Percentiles rank a stretch among this genome's conserved stretches.
Evolutionary conservation across 2,888 invertebrate species (phyloP).

Genomic region (Oscheius sp.): DNA sequence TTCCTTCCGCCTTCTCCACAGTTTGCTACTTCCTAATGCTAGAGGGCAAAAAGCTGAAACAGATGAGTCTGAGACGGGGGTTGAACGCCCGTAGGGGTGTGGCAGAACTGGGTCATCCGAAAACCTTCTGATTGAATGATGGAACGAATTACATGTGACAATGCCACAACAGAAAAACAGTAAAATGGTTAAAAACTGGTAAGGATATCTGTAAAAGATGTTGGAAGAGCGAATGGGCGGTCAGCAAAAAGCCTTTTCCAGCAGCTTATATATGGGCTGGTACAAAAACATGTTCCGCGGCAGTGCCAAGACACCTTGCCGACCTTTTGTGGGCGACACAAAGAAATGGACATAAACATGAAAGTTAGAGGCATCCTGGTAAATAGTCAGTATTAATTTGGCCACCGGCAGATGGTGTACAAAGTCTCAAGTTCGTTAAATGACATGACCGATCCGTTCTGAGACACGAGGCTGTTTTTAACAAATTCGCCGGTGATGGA

Average conservation of each 20-base stretch:
- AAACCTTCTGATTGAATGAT: slow-evolving; percentile 33
- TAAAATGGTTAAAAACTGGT: neutral
- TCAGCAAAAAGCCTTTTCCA: slow-evolving; percentile 23
- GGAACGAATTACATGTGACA: slow-evolving; percentile 33
- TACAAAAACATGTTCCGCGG: slow-evolving; percentile 36
- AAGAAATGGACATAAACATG: slow-evolving; percentile 37
- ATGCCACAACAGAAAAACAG: slow-evolving; percentile 7
- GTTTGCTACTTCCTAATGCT: neutral
- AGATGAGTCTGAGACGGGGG: slow-evolving; percentile 13
- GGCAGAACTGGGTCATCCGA: slow-evolving; percentile 37
- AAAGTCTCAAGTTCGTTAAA: no score
- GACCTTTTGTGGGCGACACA: slow-evolving; percentile 35
- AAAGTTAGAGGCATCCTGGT: slow-evolving; percentile 24
- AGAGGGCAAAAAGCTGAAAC: neutral
- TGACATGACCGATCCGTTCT: no score
- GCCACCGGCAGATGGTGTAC: no score
- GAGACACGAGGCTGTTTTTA: no score
- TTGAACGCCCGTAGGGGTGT: slow-evolving; percentile 16
- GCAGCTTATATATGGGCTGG: slow-evolving; percentile 33
- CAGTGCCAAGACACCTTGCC: slow-evolving; percentile 32
- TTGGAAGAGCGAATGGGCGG: neutral
- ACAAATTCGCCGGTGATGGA: no score
- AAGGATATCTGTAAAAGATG: neutral
- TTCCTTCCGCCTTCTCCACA: neutral
- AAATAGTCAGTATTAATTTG: slow-evolving; percentile 7